These are phyloP conservation scores for Acanthopagrus latus DNA, from an alignment of 2,797 vertebrate species.

Conservation along the genomic window DNA sequence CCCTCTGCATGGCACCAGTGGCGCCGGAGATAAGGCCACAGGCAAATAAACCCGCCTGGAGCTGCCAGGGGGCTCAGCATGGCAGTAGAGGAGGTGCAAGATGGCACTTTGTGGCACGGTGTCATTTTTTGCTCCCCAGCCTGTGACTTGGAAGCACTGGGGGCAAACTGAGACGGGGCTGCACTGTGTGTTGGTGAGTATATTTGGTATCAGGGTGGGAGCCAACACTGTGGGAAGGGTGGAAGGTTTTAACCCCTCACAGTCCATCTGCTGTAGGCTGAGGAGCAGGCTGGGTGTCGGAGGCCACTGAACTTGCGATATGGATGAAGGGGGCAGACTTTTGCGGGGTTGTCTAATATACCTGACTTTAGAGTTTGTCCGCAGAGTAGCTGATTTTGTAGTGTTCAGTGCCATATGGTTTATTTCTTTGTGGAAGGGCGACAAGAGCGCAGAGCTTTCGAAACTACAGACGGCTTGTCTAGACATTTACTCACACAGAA, in stretches of 20 bases:
- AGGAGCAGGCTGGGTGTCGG: constrained; percentile 32
- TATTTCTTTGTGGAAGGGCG: not conserved
- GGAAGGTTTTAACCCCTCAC: constrained; percentile 70
- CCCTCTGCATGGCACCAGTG: constrained; percentile 38
- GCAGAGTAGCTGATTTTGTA: not conserved
- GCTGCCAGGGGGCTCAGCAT: constrained; percentile 60
- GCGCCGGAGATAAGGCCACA: constrained; percentile 68
- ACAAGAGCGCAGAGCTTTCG: not conserved
- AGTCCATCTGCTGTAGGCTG: constrained; percentile 59
- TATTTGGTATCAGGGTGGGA: constrained; percentile 64
- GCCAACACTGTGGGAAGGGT: constrained; percentile 63
- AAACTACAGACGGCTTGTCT: not conserved
- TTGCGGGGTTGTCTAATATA: not conserved
- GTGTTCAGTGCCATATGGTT: not conserved
- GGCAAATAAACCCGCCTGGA: constrained; percentile 43
- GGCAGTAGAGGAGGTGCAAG: constrained; percentile 62
- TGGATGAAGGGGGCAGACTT: constrained; percentile 51
- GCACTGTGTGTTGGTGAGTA: constrained; percentile 59
- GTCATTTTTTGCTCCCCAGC: constrained; percentile 50
- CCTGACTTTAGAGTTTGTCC: constrained; percentile 1
- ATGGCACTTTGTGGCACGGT: constrained; percentile 65
- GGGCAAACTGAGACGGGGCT: constrained; percentile 43
- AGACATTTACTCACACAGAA: too few relatives aligned
- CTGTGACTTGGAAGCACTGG: constrained; percentile 52
- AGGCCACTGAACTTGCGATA: constrained; percentile 44